Conservation (phyloP, 2,113 vertebrate genomes). For the Thryonomys swinderianus region DNA sequence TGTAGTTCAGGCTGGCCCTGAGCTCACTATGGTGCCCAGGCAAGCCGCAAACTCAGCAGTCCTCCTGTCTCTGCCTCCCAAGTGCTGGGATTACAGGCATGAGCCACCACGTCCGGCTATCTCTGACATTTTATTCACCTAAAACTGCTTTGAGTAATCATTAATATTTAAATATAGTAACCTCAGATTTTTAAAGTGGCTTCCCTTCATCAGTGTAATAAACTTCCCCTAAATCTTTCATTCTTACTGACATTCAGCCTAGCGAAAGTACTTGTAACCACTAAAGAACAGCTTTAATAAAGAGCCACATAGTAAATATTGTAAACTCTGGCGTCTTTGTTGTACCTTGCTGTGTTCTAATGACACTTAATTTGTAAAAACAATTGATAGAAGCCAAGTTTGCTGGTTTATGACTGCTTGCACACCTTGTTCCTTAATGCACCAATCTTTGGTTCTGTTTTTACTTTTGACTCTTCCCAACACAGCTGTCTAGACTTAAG, state of each 20-base stretch:
- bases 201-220: constrained; percentile 10
- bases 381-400: background rate
- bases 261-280: background rate
- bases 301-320: constrained; percentile 25
- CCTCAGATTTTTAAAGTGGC: constrained; percentile 9
- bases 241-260: too few relatives aligned
- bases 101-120: too few relatives aligned
- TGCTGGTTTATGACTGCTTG: background rate
- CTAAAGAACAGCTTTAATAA: background rate
- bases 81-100: too few relatives aligned
- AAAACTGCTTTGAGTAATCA: background rate
- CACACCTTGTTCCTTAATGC: constrained; percentile 9
- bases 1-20: too few relatives aligned
- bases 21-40: too few relatives aligned
- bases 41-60: too few relatives aligned
- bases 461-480: background rate
- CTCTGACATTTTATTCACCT: background rate
- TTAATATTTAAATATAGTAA: background rate
- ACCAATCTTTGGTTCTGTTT: background rate
- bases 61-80: too few relatives aligned
- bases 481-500: background rate
- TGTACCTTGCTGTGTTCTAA: background rate
- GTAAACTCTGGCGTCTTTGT: background rate
- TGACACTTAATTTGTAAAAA: constrained; percentile 19
- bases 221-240: background rate